Evolutionary conservation across 1,140 invertebrate species (phyloP), one percentile per base, ranked within the genome.

Genomic region (Saxidomus purpurata): DNA sequence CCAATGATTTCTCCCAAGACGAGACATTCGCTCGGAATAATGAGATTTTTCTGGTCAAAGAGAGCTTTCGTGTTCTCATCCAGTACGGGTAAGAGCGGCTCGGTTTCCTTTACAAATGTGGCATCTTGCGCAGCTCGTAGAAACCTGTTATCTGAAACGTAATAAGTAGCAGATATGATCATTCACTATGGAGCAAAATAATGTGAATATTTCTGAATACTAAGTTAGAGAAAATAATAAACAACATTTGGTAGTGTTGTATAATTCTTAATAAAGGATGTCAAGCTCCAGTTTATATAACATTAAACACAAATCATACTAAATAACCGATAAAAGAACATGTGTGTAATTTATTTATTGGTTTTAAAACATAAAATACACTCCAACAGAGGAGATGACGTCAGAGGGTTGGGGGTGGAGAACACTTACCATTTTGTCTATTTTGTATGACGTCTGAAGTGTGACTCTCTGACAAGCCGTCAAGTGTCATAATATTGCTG

Each of bases 1-100:
- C 85, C 85, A 15, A 87, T 34, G 0, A 69, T n/a, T 55, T 87
- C 85, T 28, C 85, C 85, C 0, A 87, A 49, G 17, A 87, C 34
- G 11, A 87, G 55, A 22, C 25, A 36, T 11, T 87, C 55, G 22
- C 49, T 59, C 0, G 34, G 34, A 9, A 77, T 43, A 17, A 79
- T 38, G 0, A 77, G 69, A 61, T 79, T 17, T 63, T 87, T 43
- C 19, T 34, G 25, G 11, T 40, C 36, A 15, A 87, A 47, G n/a
- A 49, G 22, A 9, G 11, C 28, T 17, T 22, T 22, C 19, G 43
- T 63, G n/a, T 87, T 71, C 22, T 59, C 49, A n/a, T 87, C 71
- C 8, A 87, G 13, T 22, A 13, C 11, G 8, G 61, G 49, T 2
- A 86, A 31, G 17, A 86, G 25, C 0, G 83, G 47, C 8, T 28